A percentile compares a stretch with the other conserved stretches of the same genome.
These are phyloP conservation scores for Ammodytes marinus DNA, from an alignment of 2,113 vertebrate species.

Conservation along the genomic window DNA sequence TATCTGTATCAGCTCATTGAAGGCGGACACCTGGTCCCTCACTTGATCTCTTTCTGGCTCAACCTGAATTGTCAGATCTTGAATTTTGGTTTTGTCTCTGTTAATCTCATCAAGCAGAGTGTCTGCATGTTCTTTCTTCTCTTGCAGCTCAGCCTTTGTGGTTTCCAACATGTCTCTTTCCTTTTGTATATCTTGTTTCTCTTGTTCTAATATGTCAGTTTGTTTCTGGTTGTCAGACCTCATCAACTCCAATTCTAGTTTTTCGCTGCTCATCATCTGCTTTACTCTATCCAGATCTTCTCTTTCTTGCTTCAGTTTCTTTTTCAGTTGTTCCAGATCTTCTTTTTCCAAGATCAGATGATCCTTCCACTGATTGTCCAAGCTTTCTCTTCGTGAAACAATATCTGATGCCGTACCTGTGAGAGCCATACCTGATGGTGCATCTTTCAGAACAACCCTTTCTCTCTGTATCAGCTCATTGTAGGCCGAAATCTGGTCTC, in stretches of 20 bases:
- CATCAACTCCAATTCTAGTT: conserved; percentile 7
- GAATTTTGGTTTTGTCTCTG: no score
- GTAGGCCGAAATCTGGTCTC: neutral
- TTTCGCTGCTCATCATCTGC: neutral
- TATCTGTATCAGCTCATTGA: neutral
- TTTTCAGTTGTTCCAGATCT: neutral
- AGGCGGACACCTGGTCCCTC: neutral
- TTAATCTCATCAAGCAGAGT: neutral
- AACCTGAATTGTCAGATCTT: no score
- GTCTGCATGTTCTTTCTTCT: neutral
- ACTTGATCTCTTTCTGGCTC: no score
- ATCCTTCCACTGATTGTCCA: neutral
- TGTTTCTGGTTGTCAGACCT: conserved; percentile 16
- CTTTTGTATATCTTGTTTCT: neutral
- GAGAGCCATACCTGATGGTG: no score
- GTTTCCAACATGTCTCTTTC: neutral
- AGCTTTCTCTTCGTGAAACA: neutral
- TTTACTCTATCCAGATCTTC: neutral
- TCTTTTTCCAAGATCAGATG: neutral
- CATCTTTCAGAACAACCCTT: no score
- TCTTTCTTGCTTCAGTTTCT: neutral
- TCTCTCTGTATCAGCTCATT: neutral
- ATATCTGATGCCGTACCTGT: no score
- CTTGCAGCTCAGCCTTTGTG: neutral
- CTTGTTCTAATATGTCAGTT: neutral